These are phyloP conservation scores for Eristalinus sepulchralis DNA, from an alignment of 2,888 invertebrate species.

Conservation along the genomic window DNA sequence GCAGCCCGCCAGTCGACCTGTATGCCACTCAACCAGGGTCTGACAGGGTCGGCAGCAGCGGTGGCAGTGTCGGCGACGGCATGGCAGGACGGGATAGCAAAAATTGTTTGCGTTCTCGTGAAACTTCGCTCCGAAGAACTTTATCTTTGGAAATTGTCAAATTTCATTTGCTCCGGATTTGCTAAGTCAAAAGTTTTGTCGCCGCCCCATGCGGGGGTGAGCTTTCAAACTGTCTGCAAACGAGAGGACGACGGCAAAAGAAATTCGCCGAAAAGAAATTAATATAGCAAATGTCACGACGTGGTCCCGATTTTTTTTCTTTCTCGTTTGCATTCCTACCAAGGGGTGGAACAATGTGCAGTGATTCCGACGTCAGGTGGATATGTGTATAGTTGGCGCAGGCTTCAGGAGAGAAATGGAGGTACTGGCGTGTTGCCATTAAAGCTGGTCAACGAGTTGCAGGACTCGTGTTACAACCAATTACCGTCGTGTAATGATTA, in stretches of 20 bases:
- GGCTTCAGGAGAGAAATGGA: background rate
- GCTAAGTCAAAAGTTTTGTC: constrained; percentile 48
- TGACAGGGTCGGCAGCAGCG: background rate
- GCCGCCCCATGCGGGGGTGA: constrained; percentile 2
- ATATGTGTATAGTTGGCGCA: background rate
- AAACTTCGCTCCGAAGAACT: constrained; percentile 25
- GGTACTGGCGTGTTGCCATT: constrained; percentile 27
- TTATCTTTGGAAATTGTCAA: constrained; percentile 51
- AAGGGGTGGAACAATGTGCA: constrained; percentile 19
- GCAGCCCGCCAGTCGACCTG: constrained; percentile 11
- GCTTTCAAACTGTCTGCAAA: constrained; percentile 16
- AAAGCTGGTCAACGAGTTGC: constrained; percentile 12
- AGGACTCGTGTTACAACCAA: constrained; percentile 10
- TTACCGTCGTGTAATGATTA: background rate
- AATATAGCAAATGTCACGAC: constrained; percentile 23
- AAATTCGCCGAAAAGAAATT: constrained; percentile 40
- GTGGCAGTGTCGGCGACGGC: background rate
- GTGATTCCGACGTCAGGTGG: constrained; percentile 51
- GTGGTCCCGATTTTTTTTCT: background rate
- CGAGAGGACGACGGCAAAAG: background rate
- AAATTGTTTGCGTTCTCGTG: constrained; percentile 48
- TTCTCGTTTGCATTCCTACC: background rate
- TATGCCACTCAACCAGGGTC: constrained; percentile 9
- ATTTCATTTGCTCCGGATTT: constrained; percentile 58
- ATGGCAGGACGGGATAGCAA: constrained; percentile 44